Evolutionary conservation across 2,888 invertebrate species (phyloP), one percentile per base, ranked within the genome.

Genomic region (Chrysotoxum bicinctum): DNA sequence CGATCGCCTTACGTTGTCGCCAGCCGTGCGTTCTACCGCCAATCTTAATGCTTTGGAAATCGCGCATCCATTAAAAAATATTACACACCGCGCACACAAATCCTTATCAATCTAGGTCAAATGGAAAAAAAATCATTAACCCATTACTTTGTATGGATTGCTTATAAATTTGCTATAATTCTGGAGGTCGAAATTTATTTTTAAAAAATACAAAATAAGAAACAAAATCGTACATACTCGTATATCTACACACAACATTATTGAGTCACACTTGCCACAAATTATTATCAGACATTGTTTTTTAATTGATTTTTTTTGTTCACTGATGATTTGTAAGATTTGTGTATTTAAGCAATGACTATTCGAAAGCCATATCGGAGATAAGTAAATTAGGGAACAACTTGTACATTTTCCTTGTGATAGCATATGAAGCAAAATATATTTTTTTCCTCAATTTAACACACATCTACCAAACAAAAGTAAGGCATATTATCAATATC

Each of bases 21-120:
- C 26, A 4, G 23, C n/a, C n/a, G n/a, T 37, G 9, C 9, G 1
- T 7, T 14, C 37, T 14, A 19, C 45, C 50, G 48, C 50, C 66
- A 21, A 56, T 68, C 68, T 83, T 69, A 54, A 35, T 48, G 54
- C 69, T 62, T 56, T 21, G 23, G 60, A 78, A 83, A 74, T 83
- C 50, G 78, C 50, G 69, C 74, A 78, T 74, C 68, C 78, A 83
- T 62, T 74, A 78, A 81, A 78, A 81, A 74, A 35, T 50, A 69
- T 69, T 74, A 75, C 83, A 79, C 43, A 64, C 64, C 43, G 62
- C 23, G 8, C 35, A 58, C 40, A 79, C 75, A 48, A 84, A 70
- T 85, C 66, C 81, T 85, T 85, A 85, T 85, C 85, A 77, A 85
- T 64, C 16, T 85, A 56, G 85, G 85, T 85, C 85, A 73, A 50